Evolutionary conservation across 2,888 invertebrate species (phyloP).

Genomic region (Archips xylosteana): DNA sequence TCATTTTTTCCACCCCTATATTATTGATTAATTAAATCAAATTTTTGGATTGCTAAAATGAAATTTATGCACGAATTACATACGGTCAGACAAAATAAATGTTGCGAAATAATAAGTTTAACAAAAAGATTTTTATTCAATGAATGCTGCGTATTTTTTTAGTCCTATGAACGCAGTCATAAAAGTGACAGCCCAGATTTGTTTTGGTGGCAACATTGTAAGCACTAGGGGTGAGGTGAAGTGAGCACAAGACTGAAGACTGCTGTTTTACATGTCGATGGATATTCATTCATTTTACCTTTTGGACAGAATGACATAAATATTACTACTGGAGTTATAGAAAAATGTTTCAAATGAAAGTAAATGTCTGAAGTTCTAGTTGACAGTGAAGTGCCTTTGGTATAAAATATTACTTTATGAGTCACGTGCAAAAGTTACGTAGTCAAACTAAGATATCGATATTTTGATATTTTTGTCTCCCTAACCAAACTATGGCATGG

Average conservation of each 20-base stretch:
- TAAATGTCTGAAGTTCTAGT: neutral
- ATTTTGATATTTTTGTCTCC: slow-evolving; percentile 12
- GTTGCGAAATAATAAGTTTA: too few species aligned
- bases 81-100: too few species aligned
- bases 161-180: slow-evolving; percentile 19
- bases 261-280: slow-evolving; percentile 13
- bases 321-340: too few species aligned
- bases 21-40: too few species aligned
- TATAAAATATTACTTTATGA: neutral
- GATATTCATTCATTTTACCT: neutral
- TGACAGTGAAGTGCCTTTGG: neutral
- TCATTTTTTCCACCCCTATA: too few species aligned
- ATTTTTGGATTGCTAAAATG: too few species aligned
- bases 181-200: slow-evolving; percentile 27
- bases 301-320: too few species aligned
- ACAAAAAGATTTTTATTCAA: neutral
- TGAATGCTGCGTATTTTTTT: neutral
- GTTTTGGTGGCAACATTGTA: slow-evolving; percentile 37
- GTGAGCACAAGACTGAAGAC: neutral
- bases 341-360: neutral
- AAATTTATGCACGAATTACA: too few species aligned
- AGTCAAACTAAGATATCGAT: slow-evolving; percentile 3
- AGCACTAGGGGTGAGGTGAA: slow-evolving; percentile 15
- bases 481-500: slow-evolving; percentile 14
- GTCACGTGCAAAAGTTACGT: slow-evolving; percentile 5